phyloP scores from a whole-genome alignment of 1,140 invertebrate genomes.

The Pararge aegeria region DNA sequence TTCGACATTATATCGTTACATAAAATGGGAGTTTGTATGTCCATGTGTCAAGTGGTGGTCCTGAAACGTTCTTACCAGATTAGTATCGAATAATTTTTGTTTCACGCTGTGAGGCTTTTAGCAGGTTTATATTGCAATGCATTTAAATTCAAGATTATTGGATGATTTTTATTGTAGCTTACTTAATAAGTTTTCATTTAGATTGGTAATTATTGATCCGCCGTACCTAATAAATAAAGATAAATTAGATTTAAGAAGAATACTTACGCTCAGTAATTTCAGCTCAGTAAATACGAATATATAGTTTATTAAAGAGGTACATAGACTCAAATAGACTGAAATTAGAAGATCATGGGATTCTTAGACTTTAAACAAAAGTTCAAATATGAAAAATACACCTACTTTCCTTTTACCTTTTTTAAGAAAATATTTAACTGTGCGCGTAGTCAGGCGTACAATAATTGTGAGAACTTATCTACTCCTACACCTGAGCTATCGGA shows the following conservation, averaged over 20 bases:
- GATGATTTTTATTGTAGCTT: conserved; percentile 37
- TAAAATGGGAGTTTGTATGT: conserved; percentile 57
- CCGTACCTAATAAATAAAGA: too few species aligned
- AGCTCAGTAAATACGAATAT: too few species aligned
- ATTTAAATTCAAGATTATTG: conserved; percentile 60
- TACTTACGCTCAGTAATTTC: too few species aligned
- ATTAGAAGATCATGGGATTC: too few species aligned
- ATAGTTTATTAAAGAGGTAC: too few species aligned
- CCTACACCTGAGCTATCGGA: conserved; percentile 2
- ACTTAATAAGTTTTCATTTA: conserved; percentile 36
- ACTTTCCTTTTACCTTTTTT: too few species aligned
- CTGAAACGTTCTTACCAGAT: conserved; percentile 47
- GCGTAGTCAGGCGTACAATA: too few species aligned
- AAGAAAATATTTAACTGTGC: too few species aligned
- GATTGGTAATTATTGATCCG: conserved; percentile 29
- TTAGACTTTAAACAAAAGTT: too few species aligned
- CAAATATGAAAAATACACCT: too few species aligned
- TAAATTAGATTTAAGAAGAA: background rate
- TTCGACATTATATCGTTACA: conserved; percentile 45
- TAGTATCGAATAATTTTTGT: conserved; percentile 50
- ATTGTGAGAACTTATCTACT: background rate
- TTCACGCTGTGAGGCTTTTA: conserved; percentile 58
- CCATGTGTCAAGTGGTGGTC: conserved; percentile 61
- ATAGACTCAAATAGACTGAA: too few species aligned
- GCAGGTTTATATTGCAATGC: conserved; percentile 53